Conservation (phyloP, 2,888 invertebrate genomes). For the Agrotis ipsilon region DNA sequence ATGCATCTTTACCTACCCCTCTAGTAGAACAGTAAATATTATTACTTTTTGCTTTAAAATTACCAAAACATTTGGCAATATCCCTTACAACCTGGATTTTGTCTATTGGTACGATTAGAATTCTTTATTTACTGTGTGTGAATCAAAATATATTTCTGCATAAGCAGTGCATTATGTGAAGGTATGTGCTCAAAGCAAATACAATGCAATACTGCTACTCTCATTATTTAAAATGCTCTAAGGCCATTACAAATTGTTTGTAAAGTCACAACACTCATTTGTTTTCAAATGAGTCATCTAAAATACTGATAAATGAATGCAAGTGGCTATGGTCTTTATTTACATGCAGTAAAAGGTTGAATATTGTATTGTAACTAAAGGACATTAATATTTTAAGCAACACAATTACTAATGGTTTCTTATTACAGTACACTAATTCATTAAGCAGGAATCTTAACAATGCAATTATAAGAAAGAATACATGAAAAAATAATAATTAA, state of each 20-base stretch:
- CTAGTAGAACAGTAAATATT: too few species aligned
- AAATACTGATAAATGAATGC: slow-evolving; percentile 19
- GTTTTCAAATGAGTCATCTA: slow-evolving; percentile 16
- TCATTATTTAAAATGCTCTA: slow-evolving; percentile 10
- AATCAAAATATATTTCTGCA: slow-evolving; percentile 7
- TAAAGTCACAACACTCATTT: slow-evolving; percentile 8
- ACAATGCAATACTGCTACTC: slow-evolving; percentile 9
- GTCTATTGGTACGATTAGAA: background rate
- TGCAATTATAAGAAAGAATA: background rate
- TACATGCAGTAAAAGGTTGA: background rate
- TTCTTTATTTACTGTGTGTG: background rate
- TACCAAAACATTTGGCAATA: too few species aligned
- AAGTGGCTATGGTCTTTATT: slow-evolving; percentile 14
- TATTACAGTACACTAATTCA: slow-evolving; percentile 8
- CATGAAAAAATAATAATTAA: background rate
- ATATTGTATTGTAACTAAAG: background rate
- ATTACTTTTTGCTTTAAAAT: too few species aligned
- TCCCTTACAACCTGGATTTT: background rate
- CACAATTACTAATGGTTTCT: slow-evolving; percentile 17
- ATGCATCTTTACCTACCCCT: too few species aligned
- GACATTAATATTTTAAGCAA: background rate
- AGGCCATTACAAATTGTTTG: slow-evolving; percentile 12
- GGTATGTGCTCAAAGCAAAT: background rate
- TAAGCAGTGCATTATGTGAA: background rate
- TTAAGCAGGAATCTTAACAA: background rate